phyloP scores from a whole-genome alignment of 2,888 invertebrate species.

The Agrotis puta region DNA sequence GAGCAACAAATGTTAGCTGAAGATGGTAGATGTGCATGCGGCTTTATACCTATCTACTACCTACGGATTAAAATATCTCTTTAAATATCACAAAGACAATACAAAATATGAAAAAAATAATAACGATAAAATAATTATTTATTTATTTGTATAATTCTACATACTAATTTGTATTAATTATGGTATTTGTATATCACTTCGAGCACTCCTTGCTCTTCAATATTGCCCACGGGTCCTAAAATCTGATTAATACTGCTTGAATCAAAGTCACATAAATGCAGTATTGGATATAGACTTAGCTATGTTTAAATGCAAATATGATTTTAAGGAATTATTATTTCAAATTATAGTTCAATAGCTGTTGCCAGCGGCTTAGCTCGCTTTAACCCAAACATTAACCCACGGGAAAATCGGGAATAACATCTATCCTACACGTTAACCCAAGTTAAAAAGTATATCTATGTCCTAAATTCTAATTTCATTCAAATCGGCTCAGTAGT shows the following conservation, averaged over 20 bases:
- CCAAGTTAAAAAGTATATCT: too few species aligned
- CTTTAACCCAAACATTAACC: too few species aligned
- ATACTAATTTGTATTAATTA: conserved; percentile 24
- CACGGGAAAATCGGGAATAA: too few species aligned
- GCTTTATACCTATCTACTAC: background rate
- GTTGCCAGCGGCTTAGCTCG: too few species aligned
- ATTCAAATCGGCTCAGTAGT: too few species aligned
- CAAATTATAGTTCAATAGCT: too few species aligned
- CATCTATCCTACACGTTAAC: too few species aligned
- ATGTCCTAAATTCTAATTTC: too few species aligned
- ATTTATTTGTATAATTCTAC: conserved; percentile 47
- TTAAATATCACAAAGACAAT: background rate
- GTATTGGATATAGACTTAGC: background rate
- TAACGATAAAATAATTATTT: conserved; percentile 1
- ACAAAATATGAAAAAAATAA: background rate
- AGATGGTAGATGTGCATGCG: too few species aligned
- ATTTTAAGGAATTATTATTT: conserved; percentile 27
- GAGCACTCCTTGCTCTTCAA: conserved; percentile 25
- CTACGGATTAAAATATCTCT: conserved; percentile 1
- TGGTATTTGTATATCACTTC: conserved; percentile 48
- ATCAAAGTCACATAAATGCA: background rate
- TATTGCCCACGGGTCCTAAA: conserved; percentile 5
- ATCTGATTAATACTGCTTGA: conserved; percentile 26
- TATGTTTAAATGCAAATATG: conserved; percentile 27
- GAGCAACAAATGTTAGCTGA: too few species aligned